Base-by-base conservation (phyloP, 1,140 invertebrate genomes). In the Sycophila sp. region DNA sequence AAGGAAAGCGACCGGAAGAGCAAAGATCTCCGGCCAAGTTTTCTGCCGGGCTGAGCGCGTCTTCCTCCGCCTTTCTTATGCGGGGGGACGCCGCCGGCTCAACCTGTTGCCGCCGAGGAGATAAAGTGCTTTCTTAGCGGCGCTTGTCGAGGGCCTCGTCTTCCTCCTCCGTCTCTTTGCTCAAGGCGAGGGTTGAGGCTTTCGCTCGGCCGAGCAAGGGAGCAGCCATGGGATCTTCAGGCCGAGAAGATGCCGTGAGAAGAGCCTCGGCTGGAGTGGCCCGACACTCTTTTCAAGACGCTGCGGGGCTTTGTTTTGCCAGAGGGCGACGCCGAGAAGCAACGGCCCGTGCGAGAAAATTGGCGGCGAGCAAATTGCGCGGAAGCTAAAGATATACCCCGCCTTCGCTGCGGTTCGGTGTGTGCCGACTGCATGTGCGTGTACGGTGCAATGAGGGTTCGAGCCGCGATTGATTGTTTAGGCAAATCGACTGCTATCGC, bases 121-220 rank as follows among this genome's bases (percentile, higher is more conserved):
- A 80, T 78, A 82, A 81, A 85, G 78, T 79, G 78, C 78, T 83
- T 85, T 84, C 83, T 85, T 83, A 77, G 53, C 51, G 45, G 26
- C 55, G 67, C 56, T 22, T 60, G 58, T 73, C 69, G 10, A 53
- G 51, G 17, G 28, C 59, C 38, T 55, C 49, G 40, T 62, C 24
- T 3, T 40, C 36, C 26, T 22, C 36, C 30, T 53, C 32, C 19
- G 32, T 40, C 51, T 55, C 10, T 56, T 45, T 34, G n/a, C 34
- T 51, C 40, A 45, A 45, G 38, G 38, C 58, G 47, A 36, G 0
- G n/a, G 22, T 28, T 30, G 24, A 40, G 38, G 15, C 1, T 15
- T 40, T 11, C 6, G 6, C 36, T 38, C 6, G 6, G 36, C 15
- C 38, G 15, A 40, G 11, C 13, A n/a, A 15, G 38, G n/a, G 2